Base-by-base conservation (phyloP, 1,140 invertebrate species). In the Lordiphosa stackelbergi region DNA sequence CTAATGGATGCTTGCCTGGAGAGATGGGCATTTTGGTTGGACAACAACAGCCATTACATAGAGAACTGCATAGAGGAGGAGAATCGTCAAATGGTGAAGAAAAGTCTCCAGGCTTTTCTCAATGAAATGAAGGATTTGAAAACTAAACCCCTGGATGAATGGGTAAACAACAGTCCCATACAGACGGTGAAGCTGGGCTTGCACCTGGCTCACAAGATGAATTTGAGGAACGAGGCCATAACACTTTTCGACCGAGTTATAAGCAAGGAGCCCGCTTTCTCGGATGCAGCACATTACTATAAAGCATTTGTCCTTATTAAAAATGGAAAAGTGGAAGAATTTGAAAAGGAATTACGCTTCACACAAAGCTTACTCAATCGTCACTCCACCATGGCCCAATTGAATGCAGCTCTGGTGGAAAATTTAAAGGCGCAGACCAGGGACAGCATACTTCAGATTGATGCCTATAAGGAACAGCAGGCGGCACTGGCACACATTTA, bases 21-120 rank as follows among this genome's bases (percentile, higher is more conserved):
- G 5, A 36, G 16, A 10, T 54, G 53, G 53, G 31, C 53, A n/a
- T 54, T 54, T 12, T 54, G 53, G 53, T 36, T 54, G 19, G 53
- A 54, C 45, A 16, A 4, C 5, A 22, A 54, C 19, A 3, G 41
- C 19, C 22, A 24, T 1, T 6, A 11, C 8, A 54, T 54, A 22
- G 9, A 36, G 13, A 22, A 36, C 7, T 35, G 35, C 5, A 12
- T 35, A 5, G 10, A 10, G 5, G 5, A 19, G 34, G 19, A 35
- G n/a, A 31, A n/a, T n/a, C 19, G 12, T 11, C 35, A 54, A 16
- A 2, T 6, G 19, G 12, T 49, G 9, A 1, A 16, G 1, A n/a
- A 36, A 19, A 49, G 34, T 3, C 16, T 49, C 3, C 0, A 31
- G 1, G 4, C 8, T 0, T 28, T 46, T 6, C 11, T 9, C 3